phyloP scores from a whole-genome alignment of 2,797 vertebrate species.

The Dipus sagitta region DNA sequence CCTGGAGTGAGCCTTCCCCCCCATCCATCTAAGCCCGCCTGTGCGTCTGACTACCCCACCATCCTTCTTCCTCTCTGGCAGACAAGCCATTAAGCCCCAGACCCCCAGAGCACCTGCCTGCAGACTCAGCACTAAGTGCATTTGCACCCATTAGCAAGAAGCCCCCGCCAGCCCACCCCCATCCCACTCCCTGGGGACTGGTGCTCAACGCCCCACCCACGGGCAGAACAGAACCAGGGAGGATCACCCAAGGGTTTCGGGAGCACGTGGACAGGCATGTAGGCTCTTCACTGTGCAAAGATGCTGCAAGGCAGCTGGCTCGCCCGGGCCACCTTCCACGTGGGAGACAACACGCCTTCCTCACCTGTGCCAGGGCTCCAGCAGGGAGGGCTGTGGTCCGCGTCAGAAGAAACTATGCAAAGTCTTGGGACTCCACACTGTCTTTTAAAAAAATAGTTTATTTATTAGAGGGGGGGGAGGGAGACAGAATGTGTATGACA shows the following conservation, averaged over 20 bases:
- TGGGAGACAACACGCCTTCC: no score
- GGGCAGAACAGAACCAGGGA: not conserved
- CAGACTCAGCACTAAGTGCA: constrained; percentile 71
- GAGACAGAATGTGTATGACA: no score
- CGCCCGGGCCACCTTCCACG: accelerated
- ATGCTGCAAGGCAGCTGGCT: accelerated
- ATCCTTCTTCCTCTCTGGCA: constrained; percentile 71
- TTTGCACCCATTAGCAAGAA: constrained; percentile 68
- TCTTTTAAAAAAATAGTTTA: no score
- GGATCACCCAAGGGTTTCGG: not conserved
- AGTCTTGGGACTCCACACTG: not conserved
- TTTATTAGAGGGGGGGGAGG: no score
- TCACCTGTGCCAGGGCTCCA: not conserved
- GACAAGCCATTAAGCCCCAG: constrained; percentile 54
- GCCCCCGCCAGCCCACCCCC: not conserved
- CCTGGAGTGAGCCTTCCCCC: not conserved
- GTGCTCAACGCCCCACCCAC: not conserved
- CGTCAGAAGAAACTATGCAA: not conserved
- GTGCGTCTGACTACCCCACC: not conserved
- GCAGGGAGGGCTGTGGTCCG: not conserved
- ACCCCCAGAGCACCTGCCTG: not conserved
- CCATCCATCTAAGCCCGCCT: not conserved
- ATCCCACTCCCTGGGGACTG: not conserved
- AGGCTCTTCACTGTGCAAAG: constrained; percentile 40
- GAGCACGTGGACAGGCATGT: not conserved